phyloP scores from a whole-genome alignment of 2,797 vertebrate genomes.

The Characodon lateralis region DNA sequence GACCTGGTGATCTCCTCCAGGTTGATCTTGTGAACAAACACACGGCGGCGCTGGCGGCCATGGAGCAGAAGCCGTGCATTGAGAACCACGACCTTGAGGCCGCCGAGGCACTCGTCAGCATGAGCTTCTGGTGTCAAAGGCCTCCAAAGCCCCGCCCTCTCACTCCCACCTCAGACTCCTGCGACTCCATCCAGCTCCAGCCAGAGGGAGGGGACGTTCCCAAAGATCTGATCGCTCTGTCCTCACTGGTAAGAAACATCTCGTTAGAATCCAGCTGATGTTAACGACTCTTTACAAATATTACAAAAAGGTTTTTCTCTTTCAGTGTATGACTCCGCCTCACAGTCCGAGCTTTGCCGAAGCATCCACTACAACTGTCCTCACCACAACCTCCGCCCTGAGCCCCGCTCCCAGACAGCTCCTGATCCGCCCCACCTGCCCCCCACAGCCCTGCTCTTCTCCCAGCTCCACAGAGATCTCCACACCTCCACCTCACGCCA shows the following conservation, averaged over 20 bases:
- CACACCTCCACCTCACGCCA: conserved; percentile 39
- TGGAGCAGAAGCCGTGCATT: conserved; percentile 83
- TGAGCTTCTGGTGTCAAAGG: conserved; percentile 96
- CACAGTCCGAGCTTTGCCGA: conserved; percentile 82
- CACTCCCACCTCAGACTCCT: conserved; percentile 94
- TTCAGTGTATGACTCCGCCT: conserved; percentile 96
- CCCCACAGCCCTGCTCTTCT: conserved; percentile 12
- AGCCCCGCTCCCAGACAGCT: conserved; percentile 49
- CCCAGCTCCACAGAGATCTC: conserved; percentile 45
- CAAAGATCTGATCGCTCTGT: conserved; percentile 90
- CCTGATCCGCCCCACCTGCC: conserved; percentile 35
- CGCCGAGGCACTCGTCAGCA: conserved; percentile 93
- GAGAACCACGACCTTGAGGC: conserved; percentile 95
- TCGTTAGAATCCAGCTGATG: background rate
- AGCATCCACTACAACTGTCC: conserved; percentile 19
- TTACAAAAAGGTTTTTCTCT: background rate
- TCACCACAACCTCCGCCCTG: conserved; percentile 24
- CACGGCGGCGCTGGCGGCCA: conserved; percentile 61
- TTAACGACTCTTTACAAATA: background rate
- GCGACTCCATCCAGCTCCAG: conserved; percentile 85
- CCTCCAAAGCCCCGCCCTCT: conserved; percentile 88
- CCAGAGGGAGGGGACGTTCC: conserved; percentile 74
- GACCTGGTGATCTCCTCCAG: conserved; percentile 60
- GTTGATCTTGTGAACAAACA: conserved; percentile 81
- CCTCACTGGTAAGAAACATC: conserved; percentile 86